Conservation (phyloP, 2,888 invertebrate genomes). For the Drosophila hamatofila region DNA sequence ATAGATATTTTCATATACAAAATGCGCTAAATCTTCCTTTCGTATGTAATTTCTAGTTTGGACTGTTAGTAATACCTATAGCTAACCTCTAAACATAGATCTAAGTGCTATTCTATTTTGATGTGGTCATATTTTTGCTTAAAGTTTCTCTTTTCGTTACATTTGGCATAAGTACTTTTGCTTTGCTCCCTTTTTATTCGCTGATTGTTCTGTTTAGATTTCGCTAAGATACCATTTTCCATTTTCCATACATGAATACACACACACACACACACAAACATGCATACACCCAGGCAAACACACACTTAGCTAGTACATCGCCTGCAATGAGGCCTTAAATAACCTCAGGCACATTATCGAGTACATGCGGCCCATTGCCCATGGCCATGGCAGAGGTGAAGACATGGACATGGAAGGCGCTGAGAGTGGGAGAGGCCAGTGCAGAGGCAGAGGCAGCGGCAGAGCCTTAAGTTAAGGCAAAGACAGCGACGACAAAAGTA, state of each 20-base stretch:
- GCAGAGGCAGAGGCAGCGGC: neutral
- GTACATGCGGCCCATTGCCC: constrained; percentile 52
- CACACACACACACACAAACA: constrained; percentile 13
- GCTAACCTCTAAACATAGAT: neutral
- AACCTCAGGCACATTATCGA: constrained; percentile 70
- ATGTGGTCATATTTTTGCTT: neutral
- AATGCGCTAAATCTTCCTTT: neutral
- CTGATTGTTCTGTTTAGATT: constrained; percentile 14
- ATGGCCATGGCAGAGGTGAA: constrained; percentile 22
- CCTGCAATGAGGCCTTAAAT: constrained; percentile 70
- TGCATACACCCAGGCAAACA: constrained; percentile 22
- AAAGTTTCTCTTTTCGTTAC: constrained; percentile 10
- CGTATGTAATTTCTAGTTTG: neutral
- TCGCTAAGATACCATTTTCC: constrained; percentile 13
- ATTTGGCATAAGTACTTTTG: constrained; percentile 8
- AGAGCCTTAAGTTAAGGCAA: neutral
- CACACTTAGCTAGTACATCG: constrained; percentile 38
- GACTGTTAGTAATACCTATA: neutral
- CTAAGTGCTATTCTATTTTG: neutral
- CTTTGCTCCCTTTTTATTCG: constrained; percentile 3
- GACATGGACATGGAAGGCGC: constrained; percentile 9
- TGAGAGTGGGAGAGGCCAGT: neutral
- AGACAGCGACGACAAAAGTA: neutral
- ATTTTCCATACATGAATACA: constrained; percentile 17
- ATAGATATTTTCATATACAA: neutral